Evolutionary conservation across 2,888 invertebrate species (phyloP), one percentile per base, ranked within the genome.

Genomic region (Lycaena phlaeas): DNA sequence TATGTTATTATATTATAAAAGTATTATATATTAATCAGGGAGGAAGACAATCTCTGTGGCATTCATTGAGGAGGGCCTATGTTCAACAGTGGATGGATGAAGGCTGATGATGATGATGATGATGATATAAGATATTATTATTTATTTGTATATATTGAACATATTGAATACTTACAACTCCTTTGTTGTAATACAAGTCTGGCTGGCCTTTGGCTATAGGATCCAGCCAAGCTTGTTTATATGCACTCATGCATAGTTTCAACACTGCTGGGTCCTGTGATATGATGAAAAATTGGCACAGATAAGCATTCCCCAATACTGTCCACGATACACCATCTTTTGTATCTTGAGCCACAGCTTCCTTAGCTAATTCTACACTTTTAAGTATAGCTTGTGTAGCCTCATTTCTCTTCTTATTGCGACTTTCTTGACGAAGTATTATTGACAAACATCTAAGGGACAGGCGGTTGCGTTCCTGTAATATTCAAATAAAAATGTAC

Each of bases 171-270:
- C 90, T 88, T 78, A 95, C 94, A 61, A 92, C 88, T 43, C 91
- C 93, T 79, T 92, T 91, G 71, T 95, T 95, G 63, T 91, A 94
- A 74, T 92, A 92, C 31, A 95, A 82, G 73, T 95, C 94, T 0
- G 94, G 90, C 52, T 91, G 91, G 45, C 88, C 89, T 59, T 82
- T 88, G 0, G 93, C 90, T 2, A 90, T 78, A 0, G 89, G 79
- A 63, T 94, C 73, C 67, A 86, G 81, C 70, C 91, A 91, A 0
- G 95, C 95, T 68, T 93, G 93, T 39, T 82, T 85, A 62, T 95
- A 96, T 1, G 95, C 94, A 53, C 91, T 89, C 82, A 94, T 87
- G 49, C 92, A 91, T 46, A 89, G 86, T 54, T 90, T 91, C 45
- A 95, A 66, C 0, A 87, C 88, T 15, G 87, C 86, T 0, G 92